Base-by-base conservation (phyloP, 2,113 vertebrate species). In the Struthidea cinerea region DNA sequence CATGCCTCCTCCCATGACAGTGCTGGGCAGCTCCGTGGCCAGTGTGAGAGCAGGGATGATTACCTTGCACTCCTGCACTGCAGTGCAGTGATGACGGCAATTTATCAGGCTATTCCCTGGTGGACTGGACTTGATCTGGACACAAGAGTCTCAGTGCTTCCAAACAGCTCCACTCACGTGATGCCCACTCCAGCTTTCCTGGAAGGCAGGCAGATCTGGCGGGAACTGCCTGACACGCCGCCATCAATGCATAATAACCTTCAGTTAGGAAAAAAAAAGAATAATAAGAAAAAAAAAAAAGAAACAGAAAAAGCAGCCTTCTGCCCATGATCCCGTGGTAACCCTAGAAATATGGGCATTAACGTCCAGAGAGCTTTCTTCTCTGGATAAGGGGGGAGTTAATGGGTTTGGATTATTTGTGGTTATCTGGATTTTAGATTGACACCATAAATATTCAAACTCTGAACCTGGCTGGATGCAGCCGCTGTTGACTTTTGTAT, bases 381-480 rank as follows among this genome's bases (percentile, higher is more conserved):
- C 83, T 91, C 71, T 88, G 83, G 84, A 47, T 47, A 46, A 75
- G 61, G 46, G 95, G 59, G 75, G 90, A 97, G 96, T 96, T 98
- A 98, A 98, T 98, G 97, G 97, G 84, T 96, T 97, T 96, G 91
- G 96, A 96, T 97, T 98, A 97, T 97, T 97, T 98, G 97, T 97
- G 97, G 98, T 97, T 97, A 98, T 98, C 98, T 98, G 97, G 98
- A 97, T 98, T 98, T 98, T 97, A 97, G 97, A 97, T 97, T 97
- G 97, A 98, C 97, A 97, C 97, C 97, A 97, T 98, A 98, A 98
- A 98, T 98, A 98, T 98, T 98, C 97, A 98, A 96, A 97, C 96
- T 97, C 97, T 96, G 97, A 97, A 97, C 93, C 95, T 96, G 82
- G 97, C 97, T 97, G 96, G 95, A 98, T 97, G 96, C 97, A 95